A percentile compares a stretch with the other conserved stretches of the same genome.
Evolutionary conservation across 2,888 invertebrate genomes (phyloP).

Genomic region (Arrhopalites spinosus): DNA sequence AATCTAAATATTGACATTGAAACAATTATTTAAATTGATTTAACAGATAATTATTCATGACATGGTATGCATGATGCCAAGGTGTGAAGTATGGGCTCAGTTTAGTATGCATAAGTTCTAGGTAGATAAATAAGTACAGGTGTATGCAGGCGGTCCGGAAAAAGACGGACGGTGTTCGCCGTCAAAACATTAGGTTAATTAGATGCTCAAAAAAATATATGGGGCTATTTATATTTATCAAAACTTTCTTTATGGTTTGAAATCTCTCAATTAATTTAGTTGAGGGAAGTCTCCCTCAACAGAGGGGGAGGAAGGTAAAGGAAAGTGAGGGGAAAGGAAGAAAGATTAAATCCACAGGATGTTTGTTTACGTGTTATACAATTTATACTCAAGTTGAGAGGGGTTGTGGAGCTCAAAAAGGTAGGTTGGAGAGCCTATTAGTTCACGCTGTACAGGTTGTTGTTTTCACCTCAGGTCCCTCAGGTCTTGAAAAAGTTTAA

Average conservation of each 20-base stretch:
- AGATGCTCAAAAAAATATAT: not conserved
- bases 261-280: not conserved
- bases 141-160: no score
- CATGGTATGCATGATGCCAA: no score
- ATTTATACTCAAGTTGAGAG: not conserved
- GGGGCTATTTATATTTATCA: not conserved
- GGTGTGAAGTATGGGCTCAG: no score
- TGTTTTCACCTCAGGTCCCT: not conserved
- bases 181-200: conserved; percentile 6
- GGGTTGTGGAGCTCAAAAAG: not conserved
- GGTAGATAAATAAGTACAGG: no score
- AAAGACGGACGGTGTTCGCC: not conserved
- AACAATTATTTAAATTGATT: no score
- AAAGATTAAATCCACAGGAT: not conserved
- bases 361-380: not conserved
- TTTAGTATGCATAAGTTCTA: not conserved
- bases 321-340: not conserved
- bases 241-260: not conserved
- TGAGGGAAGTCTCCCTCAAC: no score
- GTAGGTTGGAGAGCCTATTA: not conserved
- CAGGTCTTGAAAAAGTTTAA: no score
- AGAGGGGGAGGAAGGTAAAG: not conserved
- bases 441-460: not conserved
- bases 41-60: no score
- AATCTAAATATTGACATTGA: no score